A percentile compares a stretch with the other conserved stretches of the same genome.
phyloP scores from a whole-genome alignment of 2,797 vertebrate species.

The Cynopterus sphinx region DNA sequence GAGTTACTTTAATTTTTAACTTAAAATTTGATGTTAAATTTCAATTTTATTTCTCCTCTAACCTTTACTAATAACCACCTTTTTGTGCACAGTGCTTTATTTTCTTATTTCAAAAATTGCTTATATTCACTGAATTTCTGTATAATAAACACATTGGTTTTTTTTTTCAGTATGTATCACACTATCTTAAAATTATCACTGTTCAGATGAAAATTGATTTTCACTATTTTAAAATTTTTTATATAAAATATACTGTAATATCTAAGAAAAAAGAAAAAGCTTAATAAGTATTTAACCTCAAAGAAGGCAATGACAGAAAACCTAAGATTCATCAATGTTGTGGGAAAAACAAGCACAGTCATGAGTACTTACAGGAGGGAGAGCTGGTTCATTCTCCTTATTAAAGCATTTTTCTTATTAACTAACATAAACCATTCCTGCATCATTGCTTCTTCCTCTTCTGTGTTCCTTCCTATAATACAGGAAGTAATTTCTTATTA shows the following conservation, averaged over 20 bases:
- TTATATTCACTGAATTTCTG: constrained; percentile 3
- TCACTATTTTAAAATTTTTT: not conserved
- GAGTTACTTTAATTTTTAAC: constrained; percentile 57
- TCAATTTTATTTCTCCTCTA: constrained; percentile 48
- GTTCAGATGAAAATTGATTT: constrained; percentile 27
- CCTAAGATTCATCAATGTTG: not conserved
- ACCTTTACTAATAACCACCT: not conserved
- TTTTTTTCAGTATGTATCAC: not conserved
- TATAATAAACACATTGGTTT: not conserved
- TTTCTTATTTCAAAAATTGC: constrained; percentile 7
- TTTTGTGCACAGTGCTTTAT: constrained; percentile 20
- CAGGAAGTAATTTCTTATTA: constrained; percentile 47
- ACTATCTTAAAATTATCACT: constrained; percentile 45
- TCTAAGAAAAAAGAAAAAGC: constrained; percentile 28
- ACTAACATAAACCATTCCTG: constrained; percentile 99
- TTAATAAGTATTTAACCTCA: constrained; percentile 42
- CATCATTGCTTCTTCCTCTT: constrained; percentile 99
- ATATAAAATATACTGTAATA: constrained; percentile 32
- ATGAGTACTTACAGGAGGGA: constrained; percentile 93
- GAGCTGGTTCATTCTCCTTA: constrained; percentile 98
- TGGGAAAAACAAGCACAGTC: constrained; percentile 32
- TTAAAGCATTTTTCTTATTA: constrained; percentile 99
- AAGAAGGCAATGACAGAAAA: not conserved
- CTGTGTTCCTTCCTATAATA: constrained; percentile 94
- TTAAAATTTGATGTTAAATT: constrained; percentile 47